Conservation (phyloP, 2,888 invertebrate species). For the Apamea crenata region DNA sequence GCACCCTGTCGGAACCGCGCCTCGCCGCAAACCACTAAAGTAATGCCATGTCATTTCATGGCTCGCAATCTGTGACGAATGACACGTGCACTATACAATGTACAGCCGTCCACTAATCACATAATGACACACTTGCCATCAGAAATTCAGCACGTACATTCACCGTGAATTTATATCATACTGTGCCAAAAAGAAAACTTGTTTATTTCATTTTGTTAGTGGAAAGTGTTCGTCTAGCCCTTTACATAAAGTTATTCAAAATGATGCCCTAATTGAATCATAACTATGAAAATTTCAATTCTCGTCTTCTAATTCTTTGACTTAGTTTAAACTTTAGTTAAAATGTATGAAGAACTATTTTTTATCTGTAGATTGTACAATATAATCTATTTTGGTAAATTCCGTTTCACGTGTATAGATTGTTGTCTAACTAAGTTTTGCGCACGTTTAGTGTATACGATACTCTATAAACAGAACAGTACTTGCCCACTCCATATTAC, state of each 20-base stretch:
- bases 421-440: neutral
- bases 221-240: constrained; percentile 6
- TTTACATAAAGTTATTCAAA: constrained; percentile 13
- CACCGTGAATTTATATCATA: neutral
- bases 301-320: neutral
- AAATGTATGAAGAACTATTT: neutral
- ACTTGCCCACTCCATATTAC: neutral
- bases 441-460: constrained; percentile 19
- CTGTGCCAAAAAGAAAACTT: constrained; percentile 10
- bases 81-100: constrained; percentile 73
- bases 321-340: neutral
- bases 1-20: constrained; percentile 80
- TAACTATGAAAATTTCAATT: neutral
- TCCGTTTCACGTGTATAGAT: neutral
- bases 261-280: constrained; percentile 16
- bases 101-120: constrained; percentile 45
- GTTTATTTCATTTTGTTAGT: constrained; percentile 10
- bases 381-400: constrained; percentile 4
- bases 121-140: constrained; percentile 45
- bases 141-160: constrained; percentile 35
- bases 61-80: constrained; percentile 82
- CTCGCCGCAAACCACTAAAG: constrained; percentile 79
- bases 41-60: constrained; percentile 83
- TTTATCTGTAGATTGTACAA: neutral
- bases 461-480: constrained; percentile 12